Conservation (phyloP, 2,888 invertebrate species). For the Hirtodrosophila duncani region DNA sequence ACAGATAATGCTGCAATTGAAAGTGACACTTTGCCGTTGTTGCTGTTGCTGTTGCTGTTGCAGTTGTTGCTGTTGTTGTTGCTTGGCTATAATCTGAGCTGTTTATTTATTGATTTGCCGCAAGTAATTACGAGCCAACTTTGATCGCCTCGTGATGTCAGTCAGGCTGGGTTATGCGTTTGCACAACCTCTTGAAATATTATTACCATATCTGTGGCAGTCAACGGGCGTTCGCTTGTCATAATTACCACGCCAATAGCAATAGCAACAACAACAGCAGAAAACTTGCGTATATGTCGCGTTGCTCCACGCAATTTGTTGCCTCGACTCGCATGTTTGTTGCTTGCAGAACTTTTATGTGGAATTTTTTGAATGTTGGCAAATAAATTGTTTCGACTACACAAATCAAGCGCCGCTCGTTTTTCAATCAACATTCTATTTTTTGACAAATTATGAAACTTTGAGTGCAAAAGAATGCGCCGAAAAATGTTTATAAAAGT, state of each 20-base stretch:
- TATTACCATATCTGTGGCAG: slow-evolving; percentile 60
- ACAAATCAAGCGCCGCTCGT: slow-evolving; percentile 46
- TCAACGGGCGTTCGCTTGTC: slow-evolving; percentile 44
- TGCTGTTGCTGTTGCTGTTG: slow-evolving; percentile 22
- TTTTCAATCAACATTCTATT: slow-evolving; percentile 52
- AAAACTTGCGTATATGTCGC: slow-evolving; percentile 23
- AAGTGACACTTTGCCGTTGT: slow-evolving; percentile 43
- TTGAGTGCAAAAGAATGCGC: slow-evolving; percentile 8
- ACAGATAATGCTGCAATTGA: slow-evolving; percentile 46
- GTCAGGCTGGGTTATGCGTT: slow-evolving; percentile 1
- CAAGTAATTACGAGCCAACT: slow-evolving; percentile 48
- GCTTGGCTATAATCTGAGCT: slow-evolving; percentile 45
- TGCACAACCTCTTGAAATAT: slow-evolving; percentile 25
- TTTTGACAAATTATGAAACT: slow-evolving; percentile 26
- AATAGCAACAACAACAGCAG: slow-evolving; percentile 7
- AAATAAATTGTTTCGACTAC: slow-evolving; percentile 37
- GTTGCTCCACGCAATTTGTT: slow-evolving; percentile 54
- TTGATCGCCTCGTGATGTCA: slow-evolving; percentile 10
- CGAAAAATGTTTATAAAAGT: slow-evolving; percentile 14
- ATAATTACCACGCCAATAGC: slow-evolving; percentile 52
- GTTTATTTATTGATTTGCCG: slow-evolving; percentile 64
- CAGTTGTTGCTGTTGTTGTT: slow-evolving; percentile 16
- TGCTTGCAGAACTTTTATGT: slow-evolving; percentile 45
- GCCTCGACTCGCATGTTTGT: slow-evolving; percentile 27
- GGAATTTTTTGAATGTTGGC: slow-evolving; percentile 62